Evolutionary conservation across 2,113 vertebrate species (phyloP).

Genomic region (Pristiophorus japonicus): DNA sequence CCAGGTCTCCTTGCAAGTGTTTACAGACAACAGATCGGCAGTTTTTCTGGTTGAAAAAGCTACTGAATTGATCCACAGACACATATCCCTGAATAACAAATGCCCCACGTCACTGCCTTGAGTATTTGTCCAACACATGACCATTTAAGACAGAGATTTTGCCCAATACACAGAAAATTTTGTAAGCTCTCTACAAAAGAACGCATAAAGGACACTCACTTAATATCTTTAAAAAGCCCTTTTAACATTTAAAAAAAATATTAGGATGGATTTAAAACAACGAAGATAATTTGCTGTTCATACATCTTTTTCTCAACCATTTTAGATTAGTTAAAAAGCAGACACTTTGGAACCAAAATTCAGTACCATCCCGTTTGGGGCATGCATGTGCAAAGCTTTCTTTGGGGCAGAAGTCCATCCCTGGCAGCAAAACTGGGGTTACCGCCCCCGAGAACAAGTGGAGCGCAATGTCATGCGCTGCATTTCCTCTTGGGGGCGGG

Average conservation of each 20-base stretch:
- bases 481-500: no score
- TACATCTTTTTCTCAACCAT: background rate
- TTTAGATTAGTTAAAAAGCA: background rate
- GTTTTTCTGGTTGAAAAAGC: background rate
- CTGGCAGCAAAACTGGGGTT: no score
- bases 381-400: no score
- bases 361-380: no score
- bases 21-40: background rate
- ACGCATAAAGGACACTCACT: background rate
- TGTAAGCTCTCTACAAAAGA: background rate
- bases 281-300: background rate
- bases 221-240: background rate
- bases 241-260: background rate
- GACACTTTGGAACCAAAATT: no score
- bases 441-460: no score
- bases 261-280: background rate
- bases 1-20: background rate
- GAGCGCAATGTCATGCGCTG: no score
- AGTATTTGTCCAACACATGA: background rate
- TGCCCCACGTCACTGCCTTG: background rate
- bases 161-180: background rate
- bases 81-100: background rate
- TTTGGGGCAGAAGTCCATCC: no score
- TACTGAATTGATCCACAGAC: background rate
- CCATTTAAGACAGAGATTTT: background rate